Base-by-base conservation (phyloP, 2,113 vertebrate genomes). In the Dicrurus megarhynchus region DNA sequence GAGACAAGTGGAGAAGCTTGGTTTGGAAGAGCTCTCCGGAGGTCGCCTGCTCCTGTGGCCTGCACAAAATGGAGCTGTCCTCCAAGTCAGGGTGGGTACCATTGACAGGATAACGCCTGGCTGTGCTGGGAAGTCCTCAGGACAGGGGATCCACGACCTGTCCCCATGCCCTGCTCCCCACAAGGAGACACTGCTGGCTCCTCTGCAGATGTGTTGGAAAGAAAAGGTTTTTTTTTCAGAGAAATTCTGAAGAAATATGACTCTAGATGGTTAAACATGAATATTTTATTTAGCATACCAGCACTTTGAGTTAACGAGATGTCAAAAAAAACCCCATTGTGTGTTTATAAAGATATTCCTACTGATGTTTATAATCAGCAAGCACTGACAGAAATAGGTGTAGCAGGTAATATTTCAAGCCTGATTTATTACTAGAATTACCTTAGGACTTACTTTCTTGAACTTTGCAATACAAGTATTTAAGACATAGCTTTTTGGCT, bases 241-340 rank as follows among this genome's bases (percentile, higher is more conserved):
- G 49, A 70, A 63, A 30, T n/a, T 14, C 7, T 37, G 19, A 70
- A 78, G 13, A 70, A 73, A 84, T 47, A 17, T 32, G 3, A 37
- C 9, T 56, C 52, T 4, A 81, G 37, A 16, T 69, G 1, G 24
- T 74, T 74, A 90, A 87, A 69, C 65, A 2, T 20, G 2, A 55
- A 0, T 47, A 16, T 81, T 77, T 92, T 77, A 53, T 81, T 87
- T 53, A 35, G 3, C 18, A 52, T 50, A 47, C 6, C 16, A 50
- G 15, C 1, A 0, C 10, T 77, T 46, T 60, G 23, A 81, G 6
- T 47, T 65, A 78, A 65, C 6, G 59, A 63, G 30, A 53, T 1
- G 3, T 30, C 8, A 70, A 71, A 64, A 39, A 85, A 56, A 11
- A 0, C 0, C 3, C 7, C 3, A 3, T 3, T 33, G 4, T 78